Percentiles rank a stretch among this genome's conserved stretches.
phyloP scores from a whole-genome alignment of 1,140 invertebrate genomes.

The Camponotus floridanus region DNA sequence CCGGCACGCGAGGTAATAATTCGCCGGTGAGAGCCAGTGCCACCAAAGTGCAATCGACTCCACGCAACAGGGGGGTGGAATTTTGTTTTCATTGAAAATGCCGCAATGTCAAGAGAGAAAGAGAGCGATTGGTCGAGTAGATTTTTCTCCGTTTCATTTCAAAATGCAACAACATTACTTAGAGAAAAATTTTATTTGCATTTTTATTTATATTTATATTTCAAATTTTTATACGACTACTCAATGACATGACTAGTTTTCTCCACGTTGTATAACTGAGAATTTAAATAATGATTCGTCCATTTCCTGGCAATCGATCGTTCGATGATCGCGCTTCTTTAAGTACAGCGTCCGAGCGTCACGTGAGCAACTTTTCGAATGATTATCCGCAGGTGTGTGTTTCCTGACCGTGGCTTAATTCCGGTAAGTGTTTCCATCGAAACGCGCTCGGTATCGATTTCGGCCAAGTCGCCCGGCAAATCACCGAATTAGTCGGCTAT shows the following conservation, averaged over 20 bases:
- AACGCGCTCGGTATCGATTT: conserved; percentile 77
- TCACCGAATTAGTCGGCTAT: conserved; percentile 79
- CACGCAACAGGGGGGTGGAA: conserved; percentile 3
- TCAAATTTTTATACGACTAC: neutral
- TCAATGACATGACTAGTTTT: neutral
- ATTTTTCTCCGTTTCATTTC: neutral
- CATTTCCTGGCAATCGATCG: neutral
- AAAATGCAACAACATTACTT: neutral
- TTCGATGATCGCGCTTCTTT: neutral
- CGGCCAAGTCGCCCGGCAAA: conserved; percentile 72
- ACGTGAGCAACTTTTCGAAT: conserved; percentile 43
- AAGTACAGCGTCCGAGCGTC: neutral
- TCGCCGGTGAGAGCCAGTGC: conserved; percentile 26
- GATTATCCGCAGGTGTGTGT: conserved; percentile 60
- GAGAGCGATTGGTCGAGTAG: neutral
- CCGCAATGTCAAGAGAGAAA: neutral
- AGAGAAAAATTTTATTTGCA: neutral
- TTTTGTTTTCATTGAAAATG: conserved; percentile 33
- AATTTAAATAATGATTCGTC: neutral
- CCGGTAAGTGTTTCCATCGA: conserved; percentile 69
- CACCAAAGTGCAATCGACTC: conserved; percentile 44
- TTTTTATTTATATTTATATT: neutral
- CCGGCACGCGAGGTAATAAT: conserved; percentile 57
- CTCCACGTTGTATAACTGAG: too few relatives aligned
- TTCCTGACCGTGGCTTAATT: conserved; percentile 56